Evolutionary conservation across 1,140 invertebrate genomes (phyloP).

Genomic region (Parapsyche elsis): DNA sequence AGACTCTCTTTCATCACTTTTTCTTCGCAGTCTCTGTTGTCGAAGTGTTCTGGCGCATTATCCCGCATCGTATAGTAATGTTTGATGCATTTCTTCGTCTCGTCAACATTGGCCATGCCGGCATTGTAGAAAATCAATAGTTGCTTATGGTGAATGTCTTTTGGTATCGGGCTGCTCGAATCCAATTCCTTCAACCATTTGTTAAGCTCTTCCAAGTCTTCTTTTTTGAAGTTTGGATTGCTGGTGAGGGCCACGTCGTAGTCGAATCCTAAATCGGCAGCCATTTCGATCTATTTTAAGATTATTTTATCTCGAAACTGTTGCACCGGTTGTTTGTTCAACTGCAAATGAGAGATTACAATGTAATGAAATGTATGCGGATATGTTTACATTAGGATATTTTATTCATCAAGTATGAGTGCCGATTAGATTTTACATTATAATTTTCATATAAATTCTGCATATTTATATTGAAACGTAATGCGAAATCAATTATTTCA

Average conservation of each 20-base stretch:
- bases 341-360: background rate
- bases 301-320: slow-evolving; percentile 12
- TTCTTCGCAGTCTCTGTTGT: slow-evolving; percentile 63
- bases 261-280: slow-evolving; percentile 48
- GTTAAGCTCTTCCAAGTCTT: slow-evolving; percentile 45
- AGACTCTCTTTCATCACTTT: slow-evolving; percentile 60
- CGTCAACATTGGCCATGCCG: slow-evolving; percentile 69
- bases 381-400: too few species aligned
- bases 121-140: slow-evolving; percentile 72
- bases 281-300: slow-evolving; percentile 35
- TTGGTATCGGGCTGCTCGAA: slow-evolving; percentile 58
- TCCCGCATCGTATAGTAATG: slow-evolving; percentile 69
- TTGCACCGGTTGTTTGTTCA: background rate
- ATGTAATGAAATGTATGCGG: background rate
- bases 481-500: too few species aligned
- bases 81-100: slow-evolving; percentile 70
- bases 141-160: slow-evolving; percentile 65
- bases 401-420: too few species aligned
- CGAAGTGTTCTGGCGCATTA: slow-evolving; percentile 71
- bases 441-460: too few species aligned
- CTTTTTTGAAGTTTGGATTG: slow-evolving; percentile 42
- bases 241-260: slow-evolving; percentile 38
- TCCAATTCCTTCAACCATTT: slow-evolving; percentile 43
- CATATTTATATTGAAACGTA: too few species aligned
- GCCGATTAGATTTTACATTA: too few species aligned